These are phyloP conservation scores for Copsychus sechellarum DNA, from an alignment of 2,113 vertebrate genomes.

Conservation along the genomic window DNA sequence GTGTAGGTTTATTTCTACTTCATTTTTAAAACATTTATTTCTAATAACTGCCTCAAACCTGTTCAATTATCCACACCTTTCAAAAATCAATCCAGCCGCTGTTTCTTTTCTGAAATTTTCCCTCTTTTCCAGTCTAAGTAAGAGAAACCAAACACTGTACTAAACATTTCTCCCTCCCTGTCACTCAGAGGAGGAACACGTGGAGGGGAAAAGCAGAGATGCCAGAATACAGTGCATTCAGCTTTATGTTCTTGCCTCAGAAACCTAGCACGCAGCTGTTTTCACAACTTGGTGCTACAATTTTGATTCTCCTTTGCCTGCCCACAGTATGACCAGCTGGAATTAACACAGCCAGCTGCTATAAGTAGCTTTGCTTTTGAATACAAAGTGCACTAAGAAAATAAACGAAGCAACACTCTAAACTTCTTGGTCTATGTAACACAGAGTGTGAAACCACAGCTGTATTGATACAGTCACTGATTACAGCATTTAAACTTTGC, in stretches of 20 bases:
- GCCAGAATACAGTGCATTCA: neutral
- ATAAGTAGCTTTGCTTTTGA: neutral
- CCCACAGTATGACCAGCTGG: neutral
- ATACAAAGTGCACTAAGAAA: neutral
- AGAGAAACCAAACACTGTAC: neutral
- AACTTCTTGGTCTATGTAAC: neutral
- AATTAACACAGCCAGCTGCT: neutral
- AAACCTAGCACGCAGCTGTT: neutral
- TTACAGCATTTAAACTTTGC: slow-evolving; percentile 24
- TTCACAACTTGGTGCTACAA: neutral
- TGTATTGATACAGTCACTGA: neutral
- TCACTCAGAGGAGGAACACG: neutral
- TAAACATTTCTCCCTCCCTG: neutral
- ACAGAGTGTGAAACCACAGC: neutral
- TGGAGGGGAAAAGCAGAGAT: neutral
- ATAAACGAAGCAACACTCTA: neutral
- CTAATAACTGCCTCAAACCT: neutral
- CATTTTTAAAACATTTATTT: neutral
- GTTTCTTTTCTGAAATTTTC: neutral
- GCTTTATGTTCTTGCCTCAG: neutral
- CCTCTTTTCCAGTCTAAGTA: neutral
- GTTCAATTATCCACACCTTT: neutral
- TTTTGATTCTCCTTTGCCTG: neutral
- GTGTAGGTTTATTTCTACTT: neutral
- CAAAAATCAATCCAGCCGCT: neutral